These are phyloP conservation scores for Mungos mungo DNA, from an alignment of 2,113 vertebrate genomes.

Conservation along the genomic window DNA sequence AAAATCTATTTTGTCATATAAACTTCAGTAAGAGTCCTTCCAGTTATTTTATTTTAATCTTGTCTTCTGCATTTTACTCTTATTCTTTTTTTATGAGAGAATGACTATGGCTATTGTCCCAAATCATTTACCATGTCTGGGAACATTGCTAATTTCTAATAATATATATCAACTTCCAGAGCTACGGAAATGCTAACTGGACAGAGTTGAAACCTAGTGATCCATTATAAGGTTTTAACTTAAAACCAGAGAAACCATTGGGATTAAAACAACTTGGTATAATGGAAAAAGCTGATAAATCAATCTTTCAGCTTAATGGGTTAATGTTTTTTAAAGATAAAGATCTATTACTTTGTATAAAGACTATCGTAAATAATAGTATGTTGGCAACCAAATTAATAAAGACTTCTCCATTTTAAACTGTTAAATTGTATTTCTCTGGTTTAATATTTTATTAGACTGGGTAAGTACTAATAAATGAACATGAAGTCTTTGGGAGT, in stretches of 20 bases:
- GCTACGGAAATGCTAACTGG: background rate
- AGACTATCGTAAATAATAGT: background rate
- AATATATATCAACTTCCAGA: slow-evolving; percentile 41
- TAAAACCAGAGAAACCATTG: background rate
- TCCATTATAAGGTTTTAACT: slow-evolving; percentile 47
- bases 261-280: background rate
- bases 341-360: background rate
- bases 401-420: background rate
- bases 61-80: background rate
- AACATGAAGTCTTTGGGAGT: background rate
- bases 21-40: background rate
- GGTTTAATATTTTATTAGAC: background rate
- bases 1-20: background rate
- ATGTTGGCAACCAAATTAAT: background rate
- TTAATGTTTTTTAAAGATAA: slow-evolving; percentile 9
- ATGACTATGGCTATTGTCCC: background rate
- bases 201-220: slow-evolving; percentile 3
- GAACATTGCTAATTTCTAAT: background rate
- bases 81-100: background rate
- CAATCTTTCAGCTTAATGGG: background rate
- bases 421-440: background rate
- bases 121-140: background rate
- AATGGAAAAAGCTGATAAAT: background rate
- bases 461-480: background rate
- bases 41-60: background rate